Conservation (phyloP, 2,113 vertebrate genomes). For the Gulo gulo region DNA sequence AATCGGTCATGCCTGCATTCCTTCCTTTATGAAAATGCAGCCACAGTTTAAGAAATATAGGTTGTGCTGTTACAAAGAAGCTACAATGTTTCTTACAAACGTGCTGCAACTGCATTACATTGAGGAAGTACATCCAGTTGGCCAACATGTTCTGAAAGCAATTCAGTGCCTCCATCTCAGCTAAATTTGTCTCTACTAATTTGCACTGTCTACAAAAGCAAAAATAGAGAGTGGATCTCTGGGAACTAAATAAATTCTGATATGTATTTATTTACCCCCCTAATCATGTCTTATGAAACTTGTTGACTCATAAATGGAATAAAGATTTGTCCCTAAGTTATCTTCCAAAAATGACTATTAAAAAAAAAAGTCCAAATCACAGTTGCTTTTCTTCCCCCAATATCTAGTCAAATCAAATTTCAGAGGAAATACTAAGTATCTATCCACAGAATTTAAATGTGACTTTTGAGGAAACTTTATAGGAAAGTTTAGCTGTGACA, state of each 20-base stretch:
- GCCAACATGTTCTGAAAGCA: background rate
- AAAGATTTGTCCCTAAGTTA: background rate
- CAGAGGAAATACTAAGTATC: background rate
- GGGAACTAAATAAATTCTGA: background rate
- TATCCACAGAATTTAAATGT: background rate
- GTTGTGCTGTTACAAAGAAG: background rate
- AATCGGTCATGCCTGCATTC: background rate
- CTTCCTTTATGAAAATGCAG: background rate
- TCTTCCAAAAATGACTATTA: background rate
- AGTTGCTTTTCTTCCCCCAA: background rate
- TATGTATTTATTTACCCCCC: background rate
- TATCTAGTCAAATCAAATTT: background rate
- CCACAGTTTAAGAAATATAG: background rate
- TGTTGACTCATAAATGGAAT: background rate
- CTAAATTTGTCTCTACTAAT: conserved; percentile 11
- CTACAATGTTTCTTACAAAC: background rate
- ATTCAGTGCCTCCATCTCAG: background rate
- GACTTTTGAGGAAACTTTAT: background rate
- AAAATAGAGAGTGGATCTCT: background rate
- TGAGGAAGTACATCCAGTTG: background rate
- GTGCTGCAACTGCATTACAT: background rate
- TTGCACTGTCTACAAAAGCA: background rate
- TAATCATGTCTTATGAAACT: background rate
- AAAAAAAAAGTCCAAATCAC: background rate
- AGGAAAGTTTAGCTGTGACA: background rate